Evolutionary conservation across 1,140 invertebrate species (phyloP), one percentile per base, ranked within the genome.

Genomic region (Drosophila insularis): DNA sequence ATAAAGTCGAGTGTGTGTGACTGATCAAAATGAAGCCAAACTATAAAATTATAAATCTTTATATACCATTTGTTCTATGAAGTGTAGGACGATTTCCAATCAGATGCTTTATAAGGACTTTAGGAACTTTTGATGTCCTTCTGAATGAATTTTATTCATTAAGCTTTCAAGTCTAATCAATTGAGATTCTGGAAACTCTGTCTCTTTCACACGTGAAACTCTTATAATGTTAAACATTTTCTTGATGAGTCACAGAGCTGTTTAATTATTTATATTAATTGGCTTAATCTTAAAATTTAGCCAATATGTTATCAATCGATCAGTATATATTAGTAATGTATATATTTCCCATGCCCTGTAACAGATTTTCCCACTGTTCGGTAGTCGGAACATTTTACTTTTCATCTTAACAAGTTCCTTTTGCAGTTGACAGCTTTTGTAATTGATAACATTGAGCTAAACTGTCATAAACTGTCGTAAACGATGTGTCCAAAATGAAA

Each of bases 391-490:
- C 39, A 40, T 40, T 43, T 43, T 14, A 43, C 40, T 43, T 14
- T 43, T 43, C 37, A 10, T 37, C 46, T 74, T 17, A 69, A 10
- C 37, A 21, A 63, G 56, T 63, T 63, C 78, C 81, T 81, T 85
- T 69, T 85, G 61, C 21, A 78, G 81, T 74, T 81, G 81, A 85
- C 81, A 85, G 74, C 65, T 87, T 39, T 72, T 81, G 81, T 87
- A 81, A 87, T 81, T 85, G 81, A 85, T 85, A 85, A 78, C 71
- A 53, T 50, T 68, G 66, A 70, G 59, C 79, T 64, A 85, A 78
- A 74, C 82, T 81, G 82, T 87, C 82, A 85, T 87, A 85, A 86
- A 68, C 71, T 78, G 82, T 85, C 81, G 78, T 81, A 78, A 85
- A 77, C 77, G 65, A 50, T 73, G 70, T 73, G 73, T 39, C 60